These are phyloP conservation scores for Drosophila pruinosa DNA, from an alignment of 1,140 invertebrate species.

Conservation along the genomic window DNA sequence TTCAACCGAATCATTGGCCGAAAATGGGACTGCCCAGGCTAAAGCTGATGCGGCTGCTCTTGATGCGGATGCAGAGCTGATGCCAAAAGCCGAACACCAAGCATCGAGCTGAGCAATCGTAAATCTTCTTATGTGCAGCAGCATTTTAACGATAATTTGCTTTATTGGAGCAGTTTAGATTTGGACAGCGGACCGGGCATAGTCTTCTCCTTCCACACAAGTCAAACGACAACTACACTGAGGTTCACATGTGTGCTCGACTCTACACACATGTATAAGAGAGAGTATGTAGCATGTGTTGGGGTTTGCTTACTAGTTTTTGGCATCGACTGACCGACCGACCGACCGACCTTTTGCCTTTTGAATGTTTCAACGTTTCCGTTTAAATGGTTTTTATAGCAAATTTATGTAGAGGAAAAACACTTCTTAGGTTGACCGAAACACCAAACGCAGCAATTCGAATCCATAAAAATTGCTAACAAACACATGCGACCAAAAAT, in stretches of 20 bases:
- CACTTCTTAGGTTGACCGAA: constrained; percentile 73
- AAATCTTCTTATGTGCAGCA: constrained; percentile 81
- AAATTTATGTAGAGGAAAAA: constrained; percentile 81
- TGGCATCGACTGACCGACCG: constrained; percentile 42
- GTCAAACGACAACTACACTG: constrained; percentile 69
- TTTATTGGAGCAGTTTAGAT: constrained; percentile 81
- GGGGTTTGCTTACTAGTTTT: constrained; percentile 31
- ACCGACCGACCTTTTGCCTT: constrained; percentile 34
- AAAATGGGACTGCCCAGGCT: constrained; percentile 25
- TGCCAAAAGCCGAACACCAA: constrained; percentile 56
- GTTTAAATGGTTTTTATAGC: constrained; percentile 81
- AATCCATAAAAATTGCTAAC: constrained; percentile 71
- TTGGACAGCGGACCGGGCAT: constrained; percentile 58
- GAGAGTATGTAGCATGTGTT: background rate
- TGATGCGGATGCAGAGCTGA: constrained; percentile 11
- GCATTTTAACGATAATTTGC: constrained; percentile 82
- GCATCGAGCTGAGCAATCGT: constrained; percentile 75
- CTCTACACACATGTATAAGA: constrained; percentile 3
- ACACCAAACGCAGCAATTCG: constrained; percentile 71
- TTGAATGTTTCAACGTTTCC: constrained; percentile 77
- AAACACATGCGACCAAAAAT: constrained; percentile 56
- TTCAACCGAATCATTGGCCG: constrained; percentile 51
- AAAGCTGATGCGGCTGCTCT: background rate
- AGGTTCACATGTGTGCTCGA: background rate
- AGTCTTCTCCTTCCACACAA: constrained; percentile 59